These are phyloP conservation scores for Tyrophagus putrescentiae DNA, from an alignment of 1,140 invertebrate species.

Conservation along the genomic window DNA sequence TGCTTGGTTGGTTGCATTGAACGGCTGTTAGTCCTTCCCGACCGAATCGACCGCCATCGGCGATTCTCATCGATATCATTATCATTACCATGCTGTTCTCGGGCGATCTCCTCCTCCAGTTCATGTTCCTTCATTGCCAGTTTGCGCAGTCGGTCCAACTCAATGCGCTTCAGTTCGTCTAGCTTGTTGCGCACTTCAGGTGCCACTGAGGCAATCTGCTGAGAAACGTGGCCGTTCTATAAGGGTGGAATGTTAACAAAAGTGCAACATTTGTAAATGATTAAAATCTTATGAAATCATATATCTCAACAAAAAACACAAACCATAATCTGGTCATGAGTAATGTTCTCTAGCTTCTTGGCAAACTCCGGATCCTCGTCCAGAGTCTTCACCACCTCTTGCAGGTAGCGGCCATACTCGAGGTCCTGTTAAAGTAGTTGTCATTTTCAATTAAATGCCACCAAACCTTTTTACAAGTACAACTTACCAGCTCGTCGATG, in stretches of 20 bases:
- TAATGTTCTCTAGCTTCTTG: constrained; percentile 59
- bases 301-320: constrained; percentile 27
- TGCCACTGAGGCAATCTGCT: constrained; percentile 72
- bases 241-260: constrained; percentile 22
- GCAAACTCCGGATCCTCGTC: constrained; percentile 69
- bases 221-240: constrained; percentile 74
- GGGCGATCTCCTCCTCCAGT: constrained; percentile 24
- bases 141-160: constrained; percentile 59
- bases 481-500: constrained; percentile 16
- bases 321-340: constrained; percentile 60
- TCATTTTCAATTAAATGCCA: not conserved
- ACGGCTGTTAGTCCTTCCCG: constrained; percentile 5
- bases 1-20: not conserved
- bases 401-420: constrained; percentile 71
- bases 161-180: constrained; percentile 81
- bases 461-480: not conserved
- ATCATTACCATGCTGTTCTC: constrained; percentile 15
- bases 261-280: not conserved
- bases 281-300: not conserved
- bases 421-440: constrained; percentile 31
- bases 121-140: constrained; percentile 49
- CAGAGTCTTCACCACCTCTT: constrained; percentile 64
- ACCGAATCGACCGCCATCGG: constrained; percentile 22
- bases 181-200: constrained; percentile 70
- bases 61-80: constrained; percentile 23